Conservation (phyloP, 1,140 invertebrate genomes). For the Zaprionus ghesquierei region DNA sequence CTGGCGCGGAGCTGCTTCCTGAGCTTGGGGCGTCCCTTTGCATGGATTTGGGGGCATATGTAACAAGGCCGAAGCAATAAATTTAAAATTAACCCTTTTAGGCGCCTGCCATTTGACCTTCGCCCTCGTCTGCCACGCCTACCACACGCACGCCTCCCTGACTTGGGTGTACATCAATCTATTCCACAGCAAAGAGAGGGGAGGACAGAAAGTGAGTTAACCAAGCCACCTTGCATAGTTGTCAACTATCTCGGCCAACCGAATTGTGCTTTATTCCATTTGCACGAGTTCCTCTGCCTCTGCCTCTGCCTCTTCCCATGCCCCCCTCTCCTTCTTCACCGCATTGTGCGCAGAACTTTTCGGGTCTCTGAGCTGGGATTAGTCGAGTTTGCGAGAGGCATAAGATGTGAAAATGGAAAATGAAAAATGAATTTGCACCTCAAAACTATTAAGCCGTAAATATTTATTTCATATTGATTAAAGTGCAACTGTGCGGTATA, state of each 20-base stretch:
- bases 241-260: slow-evolving; percentile 5
- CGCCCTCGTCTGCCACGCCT: slow-evolving; percentile 5
- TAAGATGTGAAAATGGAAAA: slow-evolving; percentile 12
- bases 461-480: slow-evolving; percentile 15
- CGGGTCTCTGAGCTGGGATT: slow-evolving; percentile 2
- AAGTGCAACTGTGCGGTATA: neutral
- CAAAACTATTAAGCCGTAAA: slow-evolving; percentile 10
- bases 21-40: slow-evolving; percentile 38
- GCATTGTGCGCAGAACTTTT: neutral
- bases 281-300: neutral
- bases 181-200: slow-evolving; percentile 4
- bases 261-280: neutral
- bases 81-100: slow-evolving; percentile 80
- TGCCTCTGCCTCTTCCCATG: neutral
- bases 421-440: slow-evolving; percentile 24
- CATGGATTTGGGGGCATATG: slow-evolving; percentile 48
- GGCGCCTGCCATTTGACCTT: slow-evolving; percentile 68
- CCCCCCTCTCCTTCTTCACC: neutral
- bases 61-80: slow-evolving; percentile 64
- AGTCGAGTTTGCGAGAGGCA: slow-evolving; percentile 16
- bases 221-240: slow-evolving; percentile 3
- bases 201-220: neutral
- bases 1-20: neutral
- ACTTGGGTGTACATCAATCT: slow-evolving; percentile 21
- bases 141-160: neutral